Evolutionary conservation across 2,888 invertebrate genomes (phyloP).

Genomic region (Hofmannophila pseudospretella): DNA sequence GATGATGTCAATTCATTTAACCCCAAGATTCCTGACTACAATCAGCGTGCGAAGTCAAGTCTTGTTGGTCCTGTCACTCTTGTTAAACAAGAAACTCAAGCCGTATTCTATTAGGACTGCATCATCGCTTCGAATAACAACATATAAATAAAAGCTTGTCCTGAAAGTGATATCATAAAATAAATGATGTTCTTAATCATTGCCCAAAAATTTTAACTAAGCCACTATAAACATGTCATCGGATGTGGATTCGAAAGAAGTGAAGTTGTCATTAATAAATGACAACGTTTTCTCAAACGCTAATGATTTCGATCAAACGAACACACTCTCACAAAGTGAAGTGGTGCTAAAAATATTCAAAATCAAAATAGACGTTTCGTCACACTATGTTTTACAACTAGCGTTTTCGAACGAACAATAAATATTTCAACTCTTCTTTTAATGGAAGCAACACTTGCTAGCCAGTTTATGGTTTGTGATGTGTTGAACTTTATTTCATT

Average conservation of each 20-base stretch:
- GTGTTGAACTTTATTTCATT: too few species aligned
- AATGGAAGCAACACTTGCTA: slow-evolving; percentile 1
- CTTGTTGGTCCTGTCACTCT: slow-evolving; percentile 54
- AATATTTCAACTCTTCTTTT: slow-evolving; percentile 3
- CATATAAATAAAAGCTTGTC: background rate
- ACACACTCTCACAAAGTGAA: slow-evolving; percentile 6
- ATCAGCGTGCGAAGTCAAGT: slow-evolving; percentile 70
- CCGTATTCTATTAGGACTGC: slow-evolving; percentile 48
- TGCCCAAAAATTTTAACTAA: slow-evolving; percentile 49
- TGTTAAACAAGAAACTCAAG: slow-evolving; percentile 58
- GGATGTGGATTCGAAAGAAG: slow-evolving; percentile 29
- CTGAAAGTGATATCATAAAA: slow-evolving; percentile 34
- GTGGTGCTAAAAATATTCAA: slow-evolving; percentile 5
- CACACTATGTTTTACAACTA: slow-evolving; percentile 3
- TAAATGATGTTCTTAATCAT: slow-evolving; percentile 34
- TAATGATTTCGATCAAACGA: slow-evolving; percentile 38
- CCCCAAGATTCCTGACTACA: slow-evolving; percentile 61
- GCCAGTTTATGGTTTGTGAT: background rate
- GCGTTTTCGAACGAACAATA: slow-evolving; percentile 1
- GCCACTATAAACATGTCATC: slow-evolving; percentile 41
- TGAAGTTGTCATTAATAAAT: slow-evolving; percentile 37
- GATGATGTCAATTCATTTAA: slow-evolving; percentile 60
- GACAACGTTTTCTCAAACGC: slow-evolving; percentile 19
- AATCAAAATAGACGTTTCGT: slow-evolving; percentile 7
- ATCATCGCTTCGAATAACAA: slow-evolving; percentile 9